Evolutionary conservation across 2,113 vertebrate species (phyloP), one percentile per base, ranked within the genome.

Genomic region (Clarias gariepinus): DNA sequence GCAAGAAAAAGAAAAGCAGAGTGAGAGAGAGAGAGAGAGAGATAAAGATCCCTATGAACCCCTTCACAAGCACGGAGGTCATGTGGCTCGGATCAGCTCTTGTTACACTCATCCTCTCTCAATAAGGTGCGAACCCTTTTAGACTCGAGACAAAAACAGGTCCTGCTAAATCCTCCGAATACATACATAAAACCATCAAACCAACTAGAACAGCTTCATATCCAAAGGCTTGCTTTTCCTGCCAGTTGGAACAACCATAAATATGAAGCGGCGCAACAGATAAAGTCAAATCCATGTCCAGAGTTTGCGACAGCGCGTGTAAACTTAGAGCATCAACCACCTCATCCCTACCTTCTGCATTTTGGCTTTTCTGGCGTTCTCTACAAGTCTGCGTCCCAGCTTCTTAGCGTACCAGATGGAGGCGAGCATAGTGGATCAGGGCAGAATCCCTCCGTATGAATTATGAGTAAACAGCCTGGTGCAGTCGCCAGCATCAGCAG

Each of bases 361-460:
- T 95, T 97, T 98, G 89, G 96, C 96, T 94, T 96, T 98, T 93
- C 97, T 95, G 94, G 96, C 96, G 87, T 98, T 98, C 93, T 97
- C 96, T 89, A 99, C 96, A 92, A 98, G 97, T 93, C 97, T 95
- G 93, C 96, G 97, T 90, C 97, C 98, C 91, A 99, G 97, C 96
- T 98, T 99, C 96, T 98, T 99, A 93, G 97, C 98, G 89, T 98
- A 98, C 96, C 97, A 98, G 93, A 99, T 98, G 89, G 98, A 99
- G 89, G 97, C 96, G 91, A 99, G 96, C 98, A 99, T 99, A 92
- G 92, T 92, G 91, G 88, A 89, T 91, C 87, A 87, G 90, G 86
- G 87, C 64, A 84, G 61, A 90, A 87, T 89, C 85, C 79, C 82
- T 87, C 53, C 57, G 86, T 86, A 82, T 90, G 88, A 86, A 90